These are phyloP conservation scores for Dexiosoma caninum DNA, from an alignment of 2,888 invertebrate species.

Conservation along the genomic window DNA sequence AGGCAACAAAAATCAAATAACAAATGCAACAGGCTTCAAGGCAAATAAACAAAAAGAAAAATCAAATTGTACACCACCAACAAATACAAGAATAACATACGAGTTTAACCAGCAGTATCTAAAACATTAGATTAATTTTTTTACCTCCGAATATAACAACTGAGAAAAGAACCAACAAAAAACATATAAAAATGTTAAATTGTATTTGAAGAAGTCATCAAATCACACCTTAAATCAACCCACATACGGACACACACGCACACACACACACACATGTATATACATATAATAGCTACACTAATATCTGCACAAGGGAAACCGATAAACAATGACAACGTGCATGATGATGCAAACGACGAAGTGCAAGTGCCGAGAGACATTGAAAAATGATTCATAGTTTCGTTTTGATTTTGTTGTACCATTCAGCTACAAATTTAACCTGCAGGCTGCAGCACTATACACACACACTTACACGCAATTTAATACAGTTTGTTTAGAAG, in stretches of 20 bases:
- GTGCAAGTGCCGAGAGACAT: constrained; percentile 56
- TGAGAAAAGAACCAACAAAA: neutral
- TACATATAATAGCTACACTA: neutral
- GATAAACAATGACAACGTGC: neutral
- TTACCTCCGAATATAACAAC: neutral
- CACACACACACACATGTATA: neutral
- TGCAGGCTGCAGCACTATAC: neutral
- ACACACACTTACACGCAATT: neutral
- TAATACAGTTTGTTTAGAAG: neutral
- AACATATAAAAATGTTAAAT: constrained; percentile 40
- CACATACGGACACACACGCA: neutral
- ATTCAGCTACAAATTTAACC: neutral
- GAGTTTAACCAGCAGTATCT: constrained; percentile 24
- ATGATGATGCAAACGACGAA: constrained; percentile 22
- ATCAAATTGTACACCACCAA: no score
- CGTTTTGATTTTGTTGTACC: constrained; percentile 11
- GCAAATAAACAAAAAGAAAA: constrained; percentile 28
- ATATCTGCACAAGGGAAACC: neutral
- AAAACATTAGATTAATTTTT: constrained; percentile 26
- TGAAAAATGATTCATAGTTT: constrained; percentile 62
- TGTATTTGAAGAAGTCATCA: constrained; percentile 62
- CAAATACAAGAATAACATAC: no score
- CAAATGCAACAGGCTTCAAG: constrained; percentile 57
- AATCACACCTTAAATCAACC: constrained; percentile 61
- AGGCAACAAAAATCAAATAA: neutral